These are phyloP conservation scores for Amblyornis subalaris DNA, from an alignment of 2,113 vertebrate species.

Conservation along the genomic window DNA sequence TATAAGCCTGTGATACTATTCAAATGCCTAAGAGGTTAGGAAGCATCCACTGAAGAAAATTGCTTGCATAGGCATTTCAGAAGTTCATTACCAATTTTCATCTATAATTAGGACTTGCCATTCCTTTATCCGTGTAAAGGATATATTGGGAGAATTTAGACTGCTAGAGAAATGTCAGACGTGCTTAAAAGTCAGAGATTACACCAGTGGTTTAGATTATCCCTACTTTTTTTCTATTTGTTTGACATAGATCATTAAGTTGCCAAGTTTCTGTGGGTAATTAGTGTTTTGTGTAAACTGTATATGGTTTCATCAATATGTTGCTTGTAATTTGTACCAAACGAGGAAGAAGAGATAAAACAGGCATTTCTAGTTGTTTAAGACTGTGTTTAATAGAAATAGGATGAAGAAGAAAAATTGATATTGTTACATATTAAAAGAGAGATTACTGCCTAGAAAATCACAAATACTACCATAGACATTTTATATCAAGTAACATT, in stretches of 20 bases:
- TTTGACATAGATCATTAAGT: neutral
- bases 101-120: neutral
- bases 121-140: neutral
- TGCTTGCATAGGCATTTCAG: neutral
- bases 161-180: neutral
- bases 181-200: neutral
- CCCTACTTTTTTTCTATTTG: neutral
- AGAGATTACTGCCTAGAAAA: neutral
- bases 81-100: neutral
- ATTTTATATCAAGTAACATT: neutral
- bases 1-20: neutral
- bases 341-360: neutral
- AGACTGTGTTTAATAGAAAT: neutral
- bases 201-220: neutral
- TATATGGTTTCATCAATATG: neutral
- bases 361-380: neutral
- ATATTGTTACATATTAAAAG: neutral
- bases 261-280: neutral
- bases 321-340: neutral
- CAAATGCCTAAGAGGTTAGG: neutral
- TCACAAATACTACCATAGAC: neutral
- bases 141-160: neutral
- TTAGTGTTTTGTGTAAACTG: conserved; percentile 19
- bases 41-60: neutral
- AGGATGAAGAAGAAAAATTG: neutral